Evolutionary conservation across 1,140 invertebrate genomes (phyloP), one percentile per base, ranked within the genome.

Genomic region (Drosophila leontia): DNA sequence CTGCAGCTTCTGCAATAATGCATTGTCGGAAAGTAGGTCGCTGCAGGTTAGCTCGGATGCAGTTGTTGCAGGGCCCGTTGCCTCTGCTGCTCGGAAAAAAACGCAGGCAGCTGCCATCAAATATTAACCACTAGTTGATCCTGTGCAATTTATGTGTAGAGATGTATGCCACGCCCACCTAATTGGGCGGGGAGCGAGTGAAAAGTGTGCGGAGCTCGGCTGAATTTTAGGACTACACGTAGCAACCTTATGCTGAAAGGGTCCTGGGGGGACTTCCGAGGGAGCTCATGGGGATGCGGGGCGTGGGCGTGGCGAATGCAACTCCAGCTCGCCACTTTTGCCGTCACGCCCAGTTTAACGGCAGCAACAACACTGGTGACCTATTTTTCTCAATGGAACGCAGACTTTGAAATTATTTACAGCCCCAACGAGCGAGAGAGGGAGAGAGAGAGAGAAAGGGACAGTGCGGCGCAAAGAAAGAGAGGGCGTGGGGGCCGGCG

Each of bases 61-160:
- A 53, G 68, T 59, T 61, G 65, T 45, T 42, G 75, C 9, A 48
- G 47, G 9, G 47, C 45, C 45, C 23, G 23, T 57, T 57, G 65
- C n/a, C 41, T 39, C 55, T 60, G 62, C 57, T 45, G 51, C 55
- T 42, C 9, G 45, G 55, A 39, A 69, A 39, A 69, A 56, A 76
- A 81, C 64, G 74, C 78, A 81, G 48, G 56, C 59, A 61, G 74
- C 78, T 77, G 80, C 63, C 64, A 87, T 87, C 83, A 87, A 87
- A 87, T 87, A 87, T 87, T 87, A 87, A 87, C 83, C 83, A 87
- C 83, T 77, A 87, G 83, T 87, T 87, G 83, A 86, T 80, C 72
- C 57, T 68, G 51, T 44, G 48, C 56, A 70, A 74, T 41, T 72
- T 63, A 42, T 69, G 60, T 62, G 55, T 58, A 35, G 44, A 44